Evolutionary conservation across 2,113 vertebrate genomes (phyloP), one percentile per base, ranked within the genome.

Genomic region (Phalacrocorax pelagicus): DNA sequence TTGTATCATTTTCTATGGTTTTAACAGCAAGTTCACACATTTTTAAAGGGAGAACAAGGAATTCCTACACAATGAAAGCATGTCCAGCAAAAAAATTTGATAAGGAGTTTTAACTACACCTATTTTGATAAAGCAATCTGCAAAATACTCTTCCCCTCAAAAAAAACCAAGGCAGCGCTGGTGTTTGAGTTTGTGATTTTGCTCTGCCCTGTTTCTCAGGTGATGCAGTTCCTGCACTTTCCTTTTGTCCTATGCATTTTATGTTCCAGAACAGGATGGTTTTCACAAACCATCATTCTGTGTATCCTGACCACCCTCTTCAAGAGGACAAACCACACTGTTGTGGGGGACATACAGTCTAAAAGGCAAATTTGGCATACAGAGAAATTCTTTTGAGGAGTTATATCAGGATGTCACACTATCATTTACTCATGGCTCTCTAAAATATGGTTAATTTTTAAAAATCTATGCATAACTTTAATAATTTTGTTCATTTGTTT

Each of bases 141-240:
- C 10, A 24, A 88, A 87, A 78, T 32, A 71, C 63, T 59, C 10
- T 3, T 73, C 5, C 10, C 5, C 6, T 58, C 18, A 36, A 86
- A 77, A 34, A 70, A 19, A 70, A 17, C 0, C 7, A 55, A 40
- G 58, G 30, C 7, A 79, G 7, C 1, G 0, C 20, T n/a, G 20
- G 23, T 22, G 3, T 42, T 40, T 73, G 24, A 54, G n/a, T 47
- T 51, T 54, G 34, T 77, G 55, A 44, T 82, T 75, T 54, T 47
- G 2, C 17, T 59, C 22, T 89, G 29, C 17, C 4, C 9, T 70
- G 15, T 54, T 62, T 85, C 57, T 47, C 42, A 59, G 24, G 5
- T 55, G n/a, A 34, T 47, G 51, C 65, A 67, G 6, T 30, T 71
- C 34, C 52, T 52, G 22, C 10, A 19, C 4, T 78, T 61, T 49